phyloP scores from a whole-genome alignment of 2,888 invertebrate genomes.

The Drosophila incognita region DNA sequence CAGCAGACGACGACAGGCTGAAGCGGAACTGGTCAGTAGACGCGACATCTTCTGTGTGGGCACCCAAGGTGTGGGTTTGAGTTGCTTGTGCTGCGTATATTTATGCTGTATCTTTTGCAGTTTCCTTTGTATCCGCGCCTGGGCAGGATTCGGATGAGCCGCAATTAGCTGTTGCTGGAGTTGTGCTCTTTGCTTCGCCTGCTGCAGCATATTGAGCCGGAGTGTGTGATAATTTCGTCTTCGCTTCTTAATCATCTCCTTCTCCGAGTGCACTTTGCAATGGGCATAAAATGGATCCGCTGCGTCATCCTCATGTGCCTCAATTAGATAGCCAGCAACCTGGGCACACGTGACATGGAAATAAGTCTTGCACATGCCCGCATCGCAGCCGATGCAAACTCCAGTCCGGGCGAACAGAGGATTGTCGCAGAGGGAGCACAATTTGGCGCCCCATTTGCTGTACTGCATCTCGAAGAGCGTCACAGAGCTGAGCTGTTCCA shows the following conservation, averaged over 20 bases:
- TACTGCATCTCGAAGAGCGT: slow-evolving; percentile 99
- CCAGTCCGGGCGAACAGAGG: slow-evolving; percentile 95
- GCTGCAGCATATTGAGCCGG: slow-evolving; percentile 92
- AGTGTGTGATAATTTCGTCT: slow-evolving; percentile 94
- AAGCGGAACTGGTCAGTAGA: slow-evolving; percentile 94
- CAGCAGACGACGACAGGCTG: slow-evolving; percentile 92
- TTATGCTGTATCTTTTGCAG: slow-evolving; percentile 93
- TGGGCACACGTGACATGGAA: slow-evolving; percentile 99
- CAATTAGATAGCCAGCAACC: slow-evolving; percentile 95
- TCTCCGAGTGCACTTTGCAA: slow-evolving; percentile 97
- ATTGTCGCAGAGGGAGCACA: slow-evolving; percentile 96
- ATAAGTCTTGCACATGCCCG: slow-evolving; percentile 98
- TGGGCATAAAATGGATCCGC: slow-evolving; percentile 99
- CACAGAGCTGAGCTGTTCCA: slow-evolving; percentile 94
- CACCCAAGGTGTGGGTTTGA: slow-evolving; percentile 94
- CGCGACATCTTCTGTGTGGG: slow-evolving; percentile 98
- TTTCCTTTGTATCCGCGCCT: slow-evolving; percentile 91
- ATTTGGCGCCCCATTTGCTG: slow-evolving; percentile 97
- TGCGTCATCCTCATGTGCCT: slow-evolving; percentile 96
- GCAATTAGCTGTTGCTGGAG: slow-evolving; percentile 54
- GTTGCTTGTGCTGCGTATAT: slow-evolving; percentile 90
- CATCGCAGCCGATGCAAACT: slow-evolving; percentile 98
- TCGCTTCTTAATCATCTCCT: slow-evolving; percentile 91
- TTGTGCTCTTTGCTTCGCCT: slow-evolving; percentile 83
- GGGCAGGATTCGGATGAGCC: slow-evolving; percentile 87